Percentiles rank a stretch among this genome's conserved stretches.
phyloP scores from a whole-genome alignment of 1,140 invertebrate species.

The Teleopsis dalmanni region DNA sequence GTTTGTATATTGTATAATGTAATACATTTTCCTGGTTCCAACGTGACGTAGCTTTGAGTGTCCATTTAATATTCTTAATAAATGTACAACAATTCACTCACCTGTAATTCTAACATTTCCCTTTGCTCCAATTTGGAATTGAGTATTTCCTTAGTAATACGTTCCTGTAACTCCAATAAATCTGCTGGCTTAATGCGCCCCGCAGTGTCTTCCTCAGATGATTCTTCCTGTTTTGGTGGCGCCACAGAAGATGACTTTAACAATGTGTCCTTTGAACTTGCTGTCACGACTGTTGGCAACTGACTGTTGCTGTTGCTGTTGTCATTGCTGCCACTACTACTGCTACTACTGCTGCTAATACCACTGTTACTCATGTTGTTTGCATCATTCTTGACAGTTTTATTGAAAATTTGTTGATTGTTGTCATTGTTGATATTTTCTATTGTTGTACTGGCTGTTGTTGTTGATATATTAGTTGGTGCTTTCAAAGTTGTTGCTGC shows the following conservation, averaged over 20 bases:
- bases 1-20: too few relatives aligned
- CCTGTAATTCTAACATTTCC: slow-evolving; percentile 41
- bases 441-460: slow-evolving; percentile 6
- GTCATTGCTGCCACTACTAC: slow-evolving; percentile 1
- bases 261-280: too few relatives aligned
- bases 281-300: slow-evolving; percentile 5
- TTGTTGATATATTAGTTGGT: slow-evolving; percentile 12
- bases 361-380: slow-evolving; percentile 4
- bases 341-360: too few relatives aligned
- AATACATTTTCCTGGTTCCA: too few relatives aligned
- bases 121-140: slow-evolving; percentile 41
- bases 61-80: too few relatives aligned
- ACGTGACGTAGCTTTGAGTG: too few relatives aligned
- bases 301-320: slow-evolving; percentile 3
- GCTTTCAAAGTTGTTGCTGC: neutral
- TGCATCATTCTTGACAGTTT: slow-evolving; percentile 13
- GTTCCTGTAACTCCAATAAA: slow-evolving; percentile 37
- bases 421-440: slow-evolving; percentile 12
- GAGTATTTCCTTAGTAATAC: slow-evolving; percentile 40
- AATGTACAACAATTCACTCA: slow-evolving; percentile 17
- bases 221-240: slow-evolving; percentile 11
- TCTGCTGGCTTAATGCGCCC: slow-evolving; percentile 28
- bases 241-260: too few relatives aligned
- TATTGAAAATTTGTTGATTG: slow-evolving; percentile 14
- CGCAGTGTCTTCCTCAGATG: slow-evolving; percentile 7